phyloP scores from a whole-genome alignment of 53 echinoderm and acorn worm species.

The Stichopus horrens region DNA sequence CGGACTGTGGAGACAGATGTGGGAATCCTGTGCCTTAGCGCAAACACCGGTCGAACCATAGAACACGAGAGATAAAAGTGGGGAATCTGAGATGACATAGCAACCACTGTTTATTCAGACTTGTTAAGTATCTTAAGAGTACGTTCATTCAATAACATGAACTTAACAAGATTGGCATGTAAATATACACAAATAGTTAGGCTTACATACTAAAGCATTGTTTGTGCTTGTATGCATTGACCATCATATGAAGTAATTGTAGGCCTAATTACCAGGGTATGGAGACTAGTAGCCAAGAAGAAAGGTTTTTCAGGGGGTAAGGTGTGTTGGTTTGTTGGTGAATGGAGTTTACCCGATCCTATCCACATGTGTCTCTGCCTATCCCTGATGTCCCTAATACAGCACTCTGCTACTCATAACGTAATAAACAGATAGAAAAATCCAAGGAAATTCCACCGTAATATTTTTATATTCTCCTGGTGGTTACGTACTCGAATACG shows the following conservation, averaged over 20 bases:
- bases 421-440: too few species aligned
- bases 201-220: slow-evolving; percentile 29
- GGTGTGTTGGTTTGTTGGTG: too few species aligned
- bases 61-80: neutral
- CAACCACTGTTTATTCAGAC: slow-evolving; percentile 31
- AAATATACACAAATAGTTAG: slow-evolving; percentile 40
- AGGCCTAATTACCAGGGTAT: neutral
- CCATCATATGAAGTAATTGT: slow-evolving; percentile 2
- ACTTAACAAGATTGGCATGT: slow-evolving; percentile 43
- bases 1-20: too few species aligned
- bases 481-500: too few species aligned
- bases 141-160: slow-evolving; percentile 30
- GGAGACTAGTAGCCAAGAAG: neutral
- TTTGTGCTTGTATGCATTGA: slow-evolving; percentile 23
- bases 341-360: too few species aligned
- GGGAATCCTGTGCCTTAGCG: too few species aligned
- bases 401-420: too few species aligned
- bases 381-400: too few species aligned
- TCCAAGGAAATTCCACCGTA: too few species aligned
- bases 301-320: neutral
- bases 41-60: neutral
- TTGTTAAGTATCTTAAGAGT: slow-evolving; percentile 40
- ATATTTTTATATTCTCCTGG: too few species aligned
- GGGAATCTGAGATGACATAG: slow-evolving; percentile 7
- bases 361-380: too few species aligned